Conservation (phyloP, 1,140 invertebrate species). For the Plectus sambesii region DNA sequence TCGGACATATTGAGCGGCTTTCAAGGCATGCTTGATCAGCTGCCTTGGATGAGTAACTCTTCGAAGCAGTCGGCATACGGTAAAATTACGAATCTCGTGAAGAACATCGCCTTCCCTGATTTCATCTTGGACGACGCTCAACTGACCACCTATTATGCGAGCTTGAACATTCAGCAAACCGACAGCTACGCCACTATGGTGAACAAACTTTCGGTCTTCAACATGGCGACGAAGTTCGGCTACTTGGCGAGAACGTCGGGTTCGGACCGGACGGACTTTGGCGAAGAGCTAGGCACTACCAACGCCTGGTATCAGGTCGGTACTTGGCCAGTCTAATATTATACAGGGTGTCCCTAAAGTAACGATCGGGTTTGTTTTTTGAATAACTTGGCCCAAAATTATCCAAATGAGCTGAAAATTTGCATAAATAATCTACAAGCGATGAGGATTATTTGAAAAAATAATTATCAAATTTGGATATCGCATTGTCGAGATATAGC, state of each 20-base stretch:
- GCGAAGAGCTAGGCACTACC: slow-evolving; percentile 8
- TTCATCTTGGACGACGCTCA: slow-evolving; percentile 31
- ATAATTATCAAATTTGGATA: too few species aligned
- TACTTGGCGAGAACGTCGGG: slow-evolving; percentile 14
- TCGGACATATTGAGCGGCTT: slow-evolving; percentile 29
- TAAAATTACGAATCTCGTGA: slow-evolving; percentile 34
- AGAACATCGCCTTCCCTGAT: slow-evolving; percentile 39
- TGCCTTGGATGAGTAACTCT: slow-evolving; percentile 32
- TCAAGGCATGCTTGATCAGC: slow-evolving; percentile 35
- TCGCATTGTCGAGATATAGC: too few species aligned
- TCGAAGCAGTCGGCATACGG: slow-evolving; percentile 33
- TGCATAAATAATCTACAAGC: too few species aligned
- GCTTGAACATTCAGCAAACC: slow-evolving; percentile 14
- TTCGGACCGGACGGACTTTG: slow-evolving; percentile 16
- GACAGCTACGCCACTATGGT: slow-evolving; percentile 17
- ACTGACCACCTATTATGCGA: slow-evolving; percentile 26
- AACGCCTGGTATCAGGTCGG: slow-evolving; percentile 22
- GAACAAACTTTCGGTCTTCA: slow-evolving; percentile 18
- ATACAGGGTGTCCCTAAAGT: neutral
- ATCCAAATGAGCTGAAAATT: too few species aligned
- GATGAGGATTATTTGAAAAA: too few species aligned
- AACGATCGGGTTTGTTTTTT: too few species aligned
- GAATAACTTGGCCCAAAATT: too few species aligned
- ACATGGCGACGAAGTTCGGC: slow-evolving; percentile 13
- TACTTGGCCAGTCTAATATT: neutral